Conservation (phyloP, 2,113 vertebrate species). For the Myocastor coypus region DNA sequence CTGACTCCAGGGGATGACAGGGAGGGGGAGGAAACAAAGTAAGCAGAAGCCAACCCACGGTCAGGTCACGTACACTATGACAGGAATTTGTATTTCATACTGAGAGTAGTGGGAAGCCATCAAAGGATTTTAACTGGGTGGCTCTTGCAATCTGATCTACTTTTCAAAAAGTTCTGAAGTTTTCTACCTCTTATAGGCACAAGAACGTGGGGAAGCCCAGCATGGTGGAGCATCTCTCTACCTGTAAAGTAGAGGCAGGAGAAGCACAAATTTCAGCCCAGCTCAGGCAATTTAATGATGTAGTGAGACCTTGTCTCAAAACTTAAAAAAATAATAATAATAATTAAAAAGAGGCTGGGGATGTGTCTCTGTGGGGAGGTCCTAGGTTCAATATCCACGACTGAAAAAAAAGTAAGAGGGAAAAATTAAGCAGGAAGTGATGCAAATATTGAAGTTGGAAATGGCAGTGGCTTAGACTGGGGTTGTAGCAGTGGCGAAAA, state of each 20-base stretch:
- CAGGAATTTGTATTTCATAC: neutral
- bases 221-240: neutral
- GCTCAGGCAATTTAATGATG: neutral
- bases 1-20: neutral
- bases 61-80: neutral
- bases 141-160: neutral
- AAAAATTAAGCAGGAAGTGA: neutral
- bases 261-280: neutral
- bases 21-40: neutral
- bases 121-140: neutral
- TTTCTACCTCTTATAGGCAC: neutral
- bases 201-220: neutral
- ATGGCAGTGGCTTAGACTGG: too few species aligned
- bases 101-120: neutral
- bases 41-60: neutral
- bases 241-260: neutral
- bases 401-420: neutral
- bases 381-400: neutral
- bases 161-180: neutral
- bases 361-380: neutral
- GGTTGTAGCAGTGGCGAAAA: neutral
- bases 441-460: neutral
- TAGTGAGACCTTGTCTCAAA: neutral
- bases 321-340: neutral
- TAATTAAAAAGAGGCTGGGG: neutral